Evolutionary conservation across 2,888 invertebrate species (phyloP).

Genomic region (Ochropacha duplaris): DNA sequence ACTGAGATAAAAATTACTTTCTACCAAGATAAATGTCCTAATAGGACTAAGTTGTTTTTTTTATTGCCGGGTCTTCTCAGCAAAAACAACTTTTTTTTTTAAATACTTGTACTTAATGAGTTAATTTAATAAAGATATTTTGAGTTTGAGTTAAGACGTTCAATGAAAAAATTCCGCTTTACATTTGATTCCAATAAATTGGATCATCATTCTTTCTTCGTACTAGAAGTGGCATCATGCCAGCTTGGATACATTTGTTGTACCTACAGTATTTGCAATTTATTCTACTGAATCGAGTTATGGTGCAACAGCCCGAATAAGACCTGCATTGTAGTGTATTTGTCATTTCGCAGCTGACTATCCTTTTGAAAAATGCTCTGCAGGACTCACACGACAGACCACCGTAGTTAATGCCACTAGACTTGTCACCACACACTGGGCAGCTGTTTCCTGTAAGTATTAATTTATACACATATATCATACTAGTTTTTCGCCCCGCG

Average conservation of each 20-base stretch:
- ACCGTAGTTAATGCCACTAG: conserved; percentile 52
- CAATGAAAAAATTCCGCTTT: background rate
- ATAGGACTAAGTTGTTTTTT: too few relatives aligned
- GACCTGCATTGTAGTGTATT: conserved; percentile 20
- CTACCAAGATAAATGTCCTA: too few relatives aligned
- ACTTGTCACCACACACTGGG: conserved; percentile 44
- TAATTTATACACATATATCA: background rate
- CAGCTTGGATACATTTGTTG: conserved; percentile 40
- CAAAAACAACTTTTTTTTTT: too few relatives aligned
- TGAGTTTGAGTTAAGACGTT: background rate
- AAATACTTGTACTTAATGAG: too few relatives aligned
- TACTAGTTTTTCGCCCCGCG: too few relatives aligned
- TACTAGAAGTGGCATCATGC: conserved; percentile 42
- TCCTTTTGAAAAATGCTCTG: conserved; percentile 53
- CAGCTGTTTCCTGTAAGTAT: conserved; percentile 20
- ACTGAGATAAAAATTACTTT: too few relatives aligned
- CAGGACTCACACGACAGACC: conserved; percentile 52
- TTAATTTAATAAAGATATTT: too few relatives aligned
- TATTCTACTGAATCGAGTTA: conserved; percentile 20
- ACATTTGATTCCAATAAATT: background rate
- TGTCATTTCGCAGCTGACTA: conserved; percentile 24
- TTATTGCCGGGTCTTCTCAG: too few relatives aligned
- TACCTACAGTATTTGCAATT: conserved; percentile 44
- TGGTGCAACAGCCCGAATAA: conserved; percentile 13
- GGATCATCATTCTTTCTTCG: conserved; percentile 11